Percentiles rank a stretch among this genome's conserved stretches.
Evolutionary conservation across 2,797 vertebrate species (phyloP).

Genomic region (Coilia nasus): DNA sequence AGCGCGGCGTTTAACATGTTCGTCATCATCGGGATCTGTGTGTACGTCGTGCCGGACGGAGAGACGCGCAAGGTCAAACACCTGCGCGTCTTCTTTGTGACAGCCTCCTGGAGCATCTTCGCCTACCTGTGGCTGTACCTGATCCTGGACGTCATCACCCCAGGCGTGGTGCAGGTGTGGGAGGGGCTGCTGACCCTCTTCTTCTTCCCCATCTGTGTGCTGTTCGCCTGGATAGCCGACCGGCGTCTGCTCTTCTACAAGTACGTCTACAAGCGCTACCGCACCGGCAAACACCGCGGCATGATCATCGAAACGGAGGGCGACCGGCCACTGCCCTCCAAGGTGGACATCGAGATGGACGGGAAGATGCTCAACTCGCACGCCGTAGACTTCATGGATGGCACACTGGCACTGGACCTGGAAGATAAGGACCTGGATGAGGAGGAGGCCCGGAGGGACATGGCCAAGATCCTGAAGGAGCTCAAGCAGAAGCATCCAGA

Average conservation of each 20-base stretch:
- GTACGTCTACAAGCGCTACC: constrained; percentile 97
- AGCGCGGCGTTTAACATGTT: constrained; percentile 99
- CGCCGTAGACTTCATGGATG: constrained; percentile 92
- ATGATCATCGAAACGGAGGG: constrained; percentile 98
- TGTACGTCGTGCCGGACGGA: constrained; percentile 95
- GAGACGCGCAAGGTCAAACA: constrained; percentile 97
- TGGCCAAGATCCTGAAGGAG: constrained; percentile 97
- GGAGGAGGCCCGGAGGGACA: constrained; percentile 93
- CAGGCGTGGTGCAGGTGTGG: constrained; percentile 95
- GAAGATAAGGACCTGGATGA: constrained; percentile 95
- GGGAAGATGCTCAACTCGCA: constrained; percentile 98
- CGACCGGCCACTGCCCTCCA: constrained; percentile 89
- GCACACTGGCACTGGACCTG: constrained; percentile 85
- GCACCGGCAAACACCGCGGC: constrained; percentile 94
- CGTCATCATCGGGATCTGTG: constrained; percentile 95
- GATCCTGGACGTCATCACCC: constrained; percentile 94
- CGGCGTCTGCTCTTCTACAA: constrained; percentile 98
- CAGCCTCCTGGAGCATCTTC: constrained; percentile 97
- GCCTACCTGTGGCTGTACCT: constrained; percentile 99
- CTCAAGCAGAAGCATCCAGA: constrained; percentile 98
- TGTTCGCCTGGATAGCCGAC: constrained; percentile 97
- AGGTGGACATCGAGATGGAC: constrained; percentile 98
- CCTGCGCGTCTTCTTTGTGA: constrained; percentile 96
- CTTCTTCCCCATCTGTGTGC: constrained; percentile 96
- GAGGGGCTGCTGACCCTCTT: constrained; percentile 95